Evolutionary conservation across 30 jellyfish, hydroid and myxozoan genomes (phyloP), one percentile per base, ranked within the genome.

Genomic region (Cassiopea xamachana): DNA sequence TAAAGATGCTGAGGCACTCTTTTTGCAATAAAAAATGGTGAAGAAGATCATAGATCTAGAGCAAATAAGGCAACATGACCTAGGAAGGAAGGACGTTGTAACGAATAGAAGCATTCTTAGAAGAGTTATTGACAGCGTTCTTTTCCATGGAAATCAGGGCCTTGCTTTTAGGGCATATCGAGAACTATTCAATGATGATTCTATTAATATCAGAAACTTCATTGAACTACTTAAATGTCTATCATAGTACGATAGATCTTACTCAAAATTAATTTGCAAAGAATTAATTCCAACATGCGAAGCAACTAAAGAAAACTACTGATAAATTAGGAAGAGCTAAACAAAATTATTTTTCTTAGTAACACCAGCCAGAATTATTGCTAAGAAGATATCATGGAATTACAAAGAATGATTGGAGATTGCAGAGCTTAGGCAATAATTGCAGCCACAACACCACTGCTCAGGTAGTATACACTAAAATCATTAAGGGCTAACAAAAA

Each of bases 381-480:
- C 9, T n/a, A n/a, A n/a, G n/a, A n/a, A n/a, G n/a, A n/a, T n/a
- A n/a, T n/a, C n/a, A n/a, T n/a, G n/a, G 77, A 47, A 51, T 46
- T 73, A 43, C 79, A 69, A 73, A 51, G 49, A 1, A 85, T 84
- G 61, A 17, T 13, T 19, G 46, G 8, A 61, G 64, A 71, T 1
- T 78, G 82, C 27, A 61, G 47, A 45, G 59, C 82, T 82, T 6
- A 81, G 88, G 93, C 88, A 2, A 4, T 86, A 46, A 86, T 73
- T 45, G 93, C 93, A 2, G 93, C 73, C 49, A 86, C 88, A 10
- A 86, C 87, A 18, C 93, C 77, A 85, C 59, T 44, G 87, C 93
- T 2, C 68, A 13, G 1, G 84, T 47, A 69, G 14, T 83, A 64
- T 83, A 83, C 84, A 69, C 39, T 51, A 17, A 59, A 75, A 60